A percentile compares a stretch with the other conserved stretches of the same genome.
These are phyloP conservation scores for Smutsia gigantea DNA, from an alignment of 2,797 vertebrate genomes.

Conservation along the genomic window DNA sequence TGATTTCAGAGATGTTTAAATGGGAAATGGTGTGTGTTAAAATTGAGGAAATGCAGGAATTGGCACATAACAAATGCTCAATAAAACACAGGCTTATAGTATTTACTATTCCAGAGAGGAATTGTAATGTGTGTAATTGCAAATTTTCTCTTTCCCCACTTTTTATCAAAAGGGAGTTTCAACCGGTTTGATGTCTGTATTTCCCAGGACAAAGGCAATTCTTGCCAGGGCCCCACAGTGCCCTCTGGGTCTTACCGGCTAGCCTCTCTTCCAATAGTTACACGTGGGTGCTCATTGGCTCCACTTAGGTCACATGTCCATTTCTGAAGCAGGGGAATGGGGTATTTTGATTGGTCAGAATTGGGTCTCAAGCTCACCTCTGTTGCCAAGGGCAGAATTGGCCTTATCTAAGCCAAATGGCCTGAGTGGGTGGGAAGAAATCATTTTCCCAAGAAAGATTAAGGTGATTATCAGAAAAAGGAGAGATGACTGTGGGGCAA, in stretches of 20 bases:
- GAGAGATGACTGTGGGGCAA: too few relatives aligned
- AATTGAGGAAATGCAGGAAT: rapidly evolving
- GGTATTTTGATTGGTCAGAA: not conserved
- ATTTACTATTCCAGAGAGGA: not conserved
- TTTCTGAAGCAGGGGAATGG: not conserved
- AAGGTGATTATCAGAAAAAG: not conserved
- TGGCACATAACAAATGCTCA: not conserved
- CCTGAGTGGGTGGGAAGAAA: not conserved
- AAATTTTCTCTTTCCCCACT: not conserved
- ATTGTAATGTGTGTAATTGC: too few relatives aligned
- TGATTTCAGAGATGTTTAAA: not conserved
- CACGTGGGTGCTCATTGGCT: not conserved
- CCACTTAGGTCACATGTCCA: not conserved
- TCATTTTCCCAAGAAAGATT: not conserved
- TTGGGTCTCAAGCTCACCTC: not conserved
- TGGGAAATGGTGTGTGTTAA: not conserved
- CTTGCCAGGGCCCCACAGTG: rapidly evolving
- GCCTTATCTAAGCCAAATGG: not conserved
- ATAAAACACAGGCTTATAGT: not conserved
- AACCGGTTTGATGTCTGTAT: not conserved
- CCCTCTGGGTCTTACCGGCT: not conserved
- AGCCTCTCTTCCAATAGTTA: not conserved
- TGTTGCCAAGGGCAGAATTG: not conserved
- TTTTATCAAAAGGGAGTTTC: not conserved
- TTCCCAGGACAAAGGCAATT: not conserved